Conservation (phyloP, 2,888 invertebrate genomes). For the Drosophila leonis region DNA sequence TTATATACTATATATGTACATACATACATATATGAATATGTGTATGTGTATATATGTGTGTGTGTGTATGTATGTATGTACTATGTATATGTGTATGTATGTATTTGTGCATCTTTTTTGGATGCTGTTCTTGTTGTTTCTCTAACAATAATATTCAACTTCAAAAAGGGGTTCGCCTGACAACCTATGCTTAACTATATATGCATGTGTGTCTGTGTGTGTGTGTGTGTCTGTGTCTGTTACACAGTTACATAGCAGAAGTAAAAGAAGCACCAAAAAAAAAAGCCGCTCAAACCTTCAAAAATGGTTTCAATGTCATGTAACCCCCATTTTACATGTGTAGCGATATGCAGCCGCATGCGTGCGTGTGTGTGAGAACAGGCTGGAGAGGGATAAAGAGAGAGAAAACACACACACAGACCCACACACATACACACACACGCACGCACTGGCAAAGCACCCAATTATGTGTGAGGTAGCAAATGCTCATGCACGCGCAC, state of each 20-base stretch:
- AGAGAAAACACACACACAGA: neutral
- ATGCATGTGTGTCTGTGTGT: neutral
- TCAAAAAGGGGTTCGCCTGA: slow-evolving; percentile 8
- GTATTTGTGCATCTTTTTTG: neutral
- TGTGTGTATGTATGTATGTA: neutral
- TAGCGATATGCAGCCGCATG: slow-evolving; percentile 22
- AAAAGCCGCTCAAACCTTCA: slow-evolving; percentile 67
- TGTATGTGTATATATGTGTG: neutral
- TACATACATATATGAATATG: neutral
- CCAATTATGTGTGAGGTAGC: slow-evolving; percentile 38
- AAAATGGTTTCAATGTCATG: slow-evolving; percentile 79
- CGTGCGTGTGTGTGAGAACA: neutral
- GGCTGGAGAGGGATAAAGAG: neutral
- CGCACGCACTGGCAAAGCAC: slow-evolving; percentile 36
- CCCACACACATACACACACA: neutral
- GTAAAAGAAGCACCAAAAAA: neutral
- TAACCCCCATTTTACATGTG: slow-evolving; percentile 70
- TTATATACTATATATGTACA: neutral
- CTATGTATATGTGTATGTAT: neutral
- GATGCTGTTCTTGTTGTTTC: neutral
- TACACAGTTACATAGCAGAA: slow-evolving; percentile 3
- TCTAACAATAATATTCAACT: neutral
- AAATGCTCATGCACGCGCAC: slow-evolving; percentile 58
- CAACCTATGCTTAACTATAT: neutral
- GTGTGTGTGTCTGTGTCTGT: neutral